phyloP scores from a whole-genome alignment of 2,113 vertebrate genomes.

The Bagarius yarrelli region DNA sequence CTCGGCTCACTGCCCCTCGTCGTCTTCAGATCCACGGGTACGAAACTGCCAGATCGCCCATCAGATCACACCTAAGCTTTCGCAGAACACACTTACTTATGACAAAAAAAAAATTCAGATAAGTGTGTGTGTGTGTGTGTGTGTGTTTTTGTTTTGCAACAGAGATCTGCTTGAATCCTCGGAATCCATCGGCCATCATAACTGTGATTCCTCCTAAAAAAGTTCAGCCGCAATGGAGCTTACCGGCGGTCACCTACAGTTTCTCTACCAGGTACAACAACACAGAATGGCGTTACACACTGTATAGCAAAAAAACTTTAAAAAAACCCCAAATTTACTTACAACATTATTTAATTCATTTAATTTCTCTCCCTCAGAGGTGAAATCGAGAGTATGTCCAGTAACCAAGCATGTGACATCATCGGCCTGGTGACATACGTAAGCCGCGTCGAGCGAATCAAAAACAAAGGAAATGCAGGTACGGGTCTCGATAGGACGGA shows the following conservation, averaged over 20 bases:
- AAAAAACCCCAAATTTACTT: background rate
- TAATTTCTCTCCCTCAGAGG: conserved; percentile 68
- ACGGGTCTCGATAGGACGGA: conserved; percentile 8
- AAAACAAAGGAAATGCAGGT: conserved; percentile 75
- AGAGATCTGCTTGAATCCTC: conserved; percentile 87
- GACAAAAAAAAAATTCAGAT: background rate
- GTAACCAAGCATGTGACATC: conserved; percentile 79
- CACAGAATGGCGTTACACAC: background rate
- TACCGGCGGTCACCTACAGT: conserved; percentile 80
- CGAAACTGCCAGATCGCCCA: background rate
- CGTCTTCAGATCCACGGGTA: conserved; percentile 80
- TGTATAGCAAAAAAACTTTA: background rate
- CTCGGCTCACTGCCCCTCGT: conserved; percentile 76
- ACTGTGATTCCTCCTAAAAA: conserved; percentile 78
- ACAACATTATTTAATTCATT: background rate
- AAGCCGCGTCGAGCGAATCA: conserved; percentile 81
- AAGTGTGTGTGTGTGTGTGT: conserved; percentile 19
- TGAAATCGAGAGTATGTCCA: conserved; percentile 73
- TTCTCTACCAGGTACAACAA: conserved; percentile 80
- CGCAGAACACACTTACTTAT: background rate
- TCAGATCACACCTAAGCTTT: background rate
- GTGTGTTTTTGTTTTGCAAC: conserved; percentile 1
- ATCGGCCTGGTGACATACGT: conserved; percentile 88
- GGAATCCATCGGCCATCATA: conserved; percentile 77
- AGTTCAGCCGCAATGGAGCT: conserved; percentile 80